Percentiles rank a stretch among this genome's conserved stretches.
phyloP scores from a whole-genome alignment of 92 coral and sea anemone genomes.

The Siderastrea radians region DNA sequence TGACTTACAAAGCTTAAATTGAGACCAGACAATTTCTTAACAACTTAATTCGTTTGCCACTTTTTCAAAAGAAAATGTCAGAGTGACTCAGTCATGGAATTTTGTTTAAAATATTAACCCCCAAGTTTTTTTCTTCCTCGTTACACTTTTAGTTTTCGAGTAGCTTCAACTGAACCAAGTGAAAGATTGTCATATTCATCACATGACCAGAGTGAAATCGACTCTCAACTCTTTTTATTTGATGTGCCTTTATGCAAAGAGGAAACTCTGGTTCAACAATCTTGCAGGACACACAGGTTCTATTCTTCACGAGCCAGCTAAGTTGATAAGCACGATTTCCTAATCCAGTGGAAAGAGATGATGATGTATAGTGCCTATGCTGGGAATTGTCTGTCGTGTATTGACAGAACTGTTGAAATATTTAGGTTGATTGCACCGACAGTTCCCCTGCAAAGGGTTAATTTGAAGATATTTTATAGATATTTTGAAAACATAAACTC shows the following conservation, averaged over 20 bases:
- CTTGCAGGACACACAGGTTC: too few relatives aligned
- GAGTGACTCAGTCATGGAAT: not conserved
- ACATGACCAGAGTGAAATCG: too few relatives aligned
- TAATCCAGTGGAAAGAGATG: slow-evolving; percentile 7
- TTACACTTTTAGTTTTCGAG: too few relatives aligned
- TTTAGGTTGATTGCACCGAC: not conserved
- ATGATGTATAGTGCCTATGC: not conserved
- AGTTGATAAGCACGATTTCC: too few relatives aligned
- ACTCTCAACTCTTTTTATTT: too few relatives aligned
- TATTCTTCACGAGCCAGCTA: too few relatives aligned
- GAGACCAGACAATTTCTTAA: slow-evolving; percentile 21
- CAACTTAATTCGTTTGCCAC: not conserved
- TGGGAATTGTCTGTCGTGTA: slow-evolving; percentile 17
- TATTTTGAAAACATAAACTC: not conserved
- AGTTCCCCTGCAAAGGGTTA: slow-evolving; percentile 59
- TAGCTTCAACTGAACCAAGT: too few relatives aligned
- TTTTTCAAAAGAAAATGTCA: not conserved
- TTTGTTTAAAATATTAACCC: not conserved
- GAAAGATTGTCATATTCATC: too few relatives aligned
- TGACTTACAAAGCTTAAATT: not conserved
- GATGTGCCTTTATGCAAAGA: too few relatives aligned
- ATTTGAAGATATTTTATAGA: slow-evolving; percentile 5
- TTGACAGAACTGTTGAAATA: slow-evolving; percentile 42
- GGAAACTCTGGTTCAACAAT: too few relatives aligned
- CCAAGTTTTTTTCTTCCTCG: too few relatives aligned